These are phyloP conservation scores for Eublepharis macularius DNA, from an alignment of 2,113 vertebrate species.

Conservation along the genomic window DNA sequence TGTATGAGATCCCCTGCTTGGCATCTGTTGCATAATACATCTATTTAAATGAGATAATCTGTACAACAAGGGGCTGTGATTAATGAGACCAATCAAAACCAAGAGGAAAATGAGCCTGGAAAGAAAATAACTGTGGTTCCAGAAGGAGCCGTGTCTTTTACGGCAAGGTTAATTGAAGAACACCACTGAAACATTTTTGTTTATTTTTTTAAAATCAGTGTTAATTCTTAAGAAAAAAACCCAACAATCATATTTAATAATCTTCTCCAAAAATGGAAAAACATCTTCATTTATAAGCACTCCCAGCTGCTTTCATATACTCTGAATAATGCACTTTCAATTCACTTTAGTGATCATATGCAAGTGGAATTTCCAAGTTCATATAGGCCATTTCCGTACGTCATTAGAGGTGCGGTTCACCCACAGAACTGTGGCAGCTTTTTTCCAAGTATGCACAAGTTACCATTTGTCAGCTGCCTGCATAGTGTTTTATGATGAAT, in stretches of 20 bases:
- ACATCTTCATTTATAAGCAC: background rate
- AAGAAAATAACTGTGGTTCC: background rate
- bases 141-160: slow-evolving; percentile 1
- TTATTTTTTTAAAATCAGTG: background rate
- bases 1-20: background rate
- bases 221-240: too few relatives aligned
- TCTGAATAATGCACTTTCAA: too few relatives aligned
- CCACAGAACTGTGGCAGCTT: too few relatives aligned
- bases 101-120: slow-evolving; percentile 33
- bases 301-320: too few relatives aligned
- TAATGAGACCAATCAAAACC: slow-evolving; percentile 54
- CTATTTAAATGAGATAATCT: slow-evolving; percentile 17
- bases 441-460: too few relatives aligned
- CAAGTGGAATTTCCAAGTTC: too few relatives aligned
- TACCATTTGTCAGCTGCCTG: too few relatives aligned
- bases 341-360: too few relatives aligned
- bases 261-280: background rate
- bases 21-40: slow-evolving; percentile 11
- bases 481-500: too few relatives aligned
- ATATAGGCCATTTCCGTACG: too few relatives aligned
- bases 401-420: too few relatives aligned
- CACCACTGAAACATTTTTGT: background rate
- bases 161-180: slow-evolving; percentile 37
- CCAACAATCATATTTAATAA: background rate
- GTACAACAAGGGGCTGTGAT: slow-evolving; percentile 23